These are phyloP conservation scores for Manacus vitellinus DNA, from an alignment of 2,113 vertebrate species.

Conservation along the genomic window DNA sequence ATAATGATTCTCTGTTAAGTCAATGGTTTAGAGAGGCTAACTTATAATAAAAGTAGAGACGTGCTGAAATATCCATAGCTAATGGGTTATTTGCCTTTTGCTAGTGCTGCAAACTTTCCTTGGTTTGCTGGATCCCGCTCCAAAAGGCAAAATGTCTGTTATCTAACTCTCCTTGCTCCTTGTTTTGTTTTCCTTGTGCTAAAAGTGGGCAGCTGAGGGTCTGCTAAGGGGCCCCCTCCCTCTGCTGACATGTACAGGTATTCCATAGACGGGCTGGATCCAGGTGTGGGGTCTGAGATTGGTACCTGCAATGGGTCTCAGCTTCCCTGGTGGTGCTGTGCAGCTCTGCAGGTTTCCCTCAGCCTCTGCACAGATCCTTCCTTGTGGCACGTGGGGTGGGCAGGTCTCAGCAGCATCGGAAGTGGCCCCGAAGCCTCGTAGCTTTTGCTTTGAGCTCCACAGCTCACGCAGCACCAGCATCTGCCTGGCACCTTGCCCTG, in stretches of 20 bases:
- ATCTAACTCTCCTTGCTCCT: background rate
- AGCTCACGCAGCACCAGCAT: rapidly evolving
- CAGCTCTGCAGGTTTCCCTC: background rate
- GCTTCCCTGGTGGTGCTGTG: background rate
- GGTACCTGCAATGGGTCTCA: background rate
- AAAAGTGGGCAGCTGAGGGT: background rate
- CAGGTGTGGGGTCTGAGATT: background rate
- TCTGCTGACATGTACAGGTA: rapidly evolving
- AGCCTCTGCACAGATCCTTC: background rate
- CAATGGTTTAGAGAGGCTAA: constrained; percentile 52
- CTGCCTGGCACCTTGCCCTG: background rate
- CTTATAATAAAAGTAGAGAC: constrained; percentile 45
- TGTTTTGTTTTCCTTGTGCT: background rate
- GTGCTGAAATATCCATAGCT: constrained; percentile 21
- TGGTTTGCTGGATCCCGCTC: background rate
- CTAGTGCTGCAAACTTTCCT: background rate
- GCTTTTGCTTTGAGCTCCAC: rapidly evolving
- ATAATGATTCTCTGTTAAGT: constrained; percentile 63
- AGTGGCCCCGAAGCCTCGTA: rapidly evolving
- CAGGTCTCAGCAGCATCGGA: background rate
- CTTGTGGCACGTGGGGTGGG: rapidly evolving
- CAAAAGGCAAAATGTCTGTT: background rate
- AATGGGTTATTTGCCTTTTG: constrained; percentile 44
- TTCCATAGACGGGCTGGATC: rapidly evolving
- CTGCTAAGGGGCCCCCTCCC: rapidly evolving